Evolutionary conservation across 1,140 invertebrate genomes (phyloP).

Genomic region (Drosophila pseudoananassae): DNA sequence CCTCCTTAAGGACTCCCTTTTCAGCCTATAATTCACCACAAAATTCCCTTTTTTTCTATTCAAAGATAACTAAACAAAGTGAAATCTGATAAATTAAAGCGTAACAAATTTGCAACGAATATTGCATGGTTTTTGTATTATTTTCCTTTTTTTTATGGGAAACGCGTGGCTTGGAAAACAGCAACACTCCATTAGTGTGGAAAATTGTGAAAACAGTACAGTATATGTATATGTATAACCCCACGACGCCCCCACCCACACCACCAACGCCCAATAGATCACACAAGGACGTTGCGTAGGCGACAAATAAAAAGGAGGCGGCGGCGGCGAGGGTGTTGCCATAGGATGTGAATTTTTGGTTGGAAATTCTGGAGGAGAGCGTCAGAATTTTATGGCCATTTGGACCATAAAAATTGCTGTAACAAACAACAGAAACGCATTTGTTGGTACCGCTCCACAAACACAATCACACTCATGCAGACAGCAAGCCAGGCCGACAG

Average conservation of each 20-base stretch:
- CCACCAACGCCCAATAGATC: slow-evolving; percentile 31
- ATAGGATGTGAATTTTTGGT: not conserved
- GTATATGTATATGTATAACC: slow-evolving; percentile 15
- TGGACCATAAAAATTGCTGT: slow-evolving; percentile 73
- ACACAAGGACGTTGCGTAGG: slow-evolving; percentile 57
- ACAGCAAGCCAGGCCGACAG: too few relatives aligned
- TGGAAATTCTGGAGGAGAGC: slow-evolving; percentile 14
- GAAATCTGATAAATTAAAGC: slow-evolving; percentile 29
- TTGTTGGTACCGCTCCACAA: slow-evolving; percentile 39
- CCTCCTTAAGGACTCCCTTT: too few relatives aligned
- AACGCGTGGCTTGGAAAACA: slow-evolving; percentile 32
- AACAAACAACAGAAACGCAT: slow-evolving; percentile 77
- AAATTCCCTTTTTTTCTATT: not conserved
- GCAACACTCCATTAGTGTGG: slow-evolving; percentile 69
- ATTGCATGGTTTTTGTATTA: not conserved
- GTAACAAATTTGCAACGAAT: slow-evolving; percentile 14
- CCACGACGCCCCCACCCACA: slow-evolving; percentile 25
- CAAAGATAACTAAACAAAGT: slow-evolving; percentile 3
- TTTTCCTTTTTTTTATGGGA: slow-evolving; percentile 10
- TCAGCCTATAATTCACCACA: too few relatives aligned
- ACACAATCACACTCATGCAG: slow-evolving; percentile 4
- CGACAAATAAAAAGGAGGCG: slow-evolving; percentile 22
- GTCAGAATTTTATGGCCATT: slow-evolving; percentile 70
- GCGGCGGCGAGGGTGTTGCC: not conserved
- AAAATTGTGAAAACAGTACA: slow-evolving; percentile 55